Conservation (phyloP, 2,888 invertebrate genomes). For the Lycophotia porphyrea region DNA sequence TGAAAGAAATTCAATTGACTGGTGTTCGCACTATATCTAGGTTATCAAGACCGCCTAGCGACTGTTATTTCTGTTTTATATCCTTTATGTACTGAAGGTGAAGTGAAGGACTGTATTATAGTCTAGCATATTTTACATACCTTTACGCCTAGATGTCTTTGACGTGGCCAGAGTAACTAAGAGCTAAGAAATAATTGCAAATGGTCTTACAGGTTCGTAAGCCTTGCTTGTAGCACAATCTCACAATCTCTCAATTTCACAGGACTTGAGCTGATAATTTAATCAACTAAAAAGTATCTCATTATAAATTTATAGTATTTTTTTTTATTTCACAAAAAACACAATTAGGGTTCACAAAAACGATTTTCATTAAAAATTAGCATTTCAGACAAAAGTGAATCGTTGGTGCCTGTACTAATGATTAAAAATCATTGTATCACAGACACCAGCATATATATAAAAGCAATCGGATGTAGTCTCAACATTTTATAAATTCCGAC, state of each 20-base stretch:
- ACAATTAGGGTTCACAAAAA: no score
- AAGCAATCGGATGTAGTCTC: conserved; percentile 1
- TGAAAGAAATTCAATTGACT: conserved; percentile 50
- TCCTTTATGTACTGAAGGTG: conserved; percentile 50
- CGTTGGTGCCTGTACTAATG: no score
- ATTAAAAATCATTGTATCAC: no score
- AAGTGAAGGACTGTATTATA: conserved; percentile 21
- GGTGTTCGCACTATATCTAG: conserved; percentile 46
- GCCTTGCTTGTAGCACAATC: neutral
- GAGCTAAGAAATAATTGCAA: neutral
- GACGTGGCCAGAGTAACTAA: neutral
- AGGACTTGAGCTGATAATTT: neutral
- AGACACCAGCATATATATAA: no score
- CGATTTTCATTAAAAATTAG: no score
- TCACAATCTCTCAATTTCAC: neutral
- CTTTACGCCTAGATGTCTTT: conserved; percentile 14
- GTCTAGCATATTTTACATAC: conserved; percentile 24
- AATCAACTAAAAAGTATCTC: neutral
- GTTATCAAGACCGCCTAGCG: conserved; percentile 56
- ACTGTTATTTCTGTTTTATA: conserved; percentile 52
- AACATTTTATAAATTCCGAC: neutral
- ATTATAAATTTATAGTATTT: no score
- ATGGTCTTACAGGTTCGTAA: neutral
- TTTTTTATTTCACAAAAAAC: no score
- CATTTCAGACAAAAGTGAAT: no score